Conservation (phyloP, 2,797 vertebrate genomes). For the Cyprinella venusta region DNA sequence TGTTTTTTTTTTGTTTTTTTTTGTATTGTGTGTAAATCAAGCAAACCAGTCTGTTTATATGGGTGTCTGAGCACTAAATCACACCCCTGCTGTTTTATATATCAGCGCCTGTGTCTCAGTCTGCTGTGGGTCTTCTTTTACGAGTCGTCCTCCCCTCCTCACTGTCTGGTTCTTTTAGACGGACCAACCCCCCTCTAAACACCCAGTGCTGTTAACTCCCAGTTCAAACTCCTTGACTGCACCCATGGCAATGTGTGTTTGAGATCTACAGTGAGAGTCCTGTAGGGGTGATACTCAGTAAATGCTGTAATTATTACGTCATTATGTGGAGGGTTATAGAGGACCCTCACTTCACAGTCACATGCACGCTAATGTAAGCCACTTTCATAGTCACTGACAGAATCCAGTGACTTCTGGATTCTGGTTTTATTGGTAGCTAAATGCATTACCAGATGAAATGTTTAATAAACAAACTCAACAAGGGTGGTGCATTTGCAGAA, state of each 20-base stretch:
- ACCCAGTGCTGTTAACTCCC: conserved; percentile 43
- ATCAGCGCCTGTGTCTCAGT: conserved; percentile 43
- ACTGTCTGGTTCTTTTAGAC: conserved; percentile 25
- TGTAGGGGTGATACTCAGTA: conserved; percentile 42
- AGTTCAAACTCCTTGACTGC: conserved; percentile 1
- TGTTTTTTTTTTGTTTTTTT: no score
- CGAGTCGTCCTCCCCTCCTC: conserved; percentile 34
- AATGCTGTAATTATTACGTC: conserved; percentile 37
- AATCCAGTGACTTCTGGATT: no score
- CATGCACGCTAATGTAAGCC: conserved; percentile 17
- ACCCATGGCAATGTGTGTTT: conserved; percentile 45
- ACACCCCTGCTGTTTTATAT: conserved; percentile 55
- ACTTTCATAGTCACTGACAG: background rate
- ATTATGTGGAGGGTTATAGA: conserved; percentile 23
- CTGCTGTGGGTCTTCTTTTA: conserved; percentile 39
- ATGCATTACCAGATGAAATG: background rate
- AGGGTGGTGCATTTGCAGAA: background rate
- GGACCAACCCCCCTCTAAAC: conserved; percentile 2
- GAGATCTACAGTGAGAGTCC: conserved; percentile 32
- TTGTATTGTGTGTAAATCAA: conserved; percentile 11
- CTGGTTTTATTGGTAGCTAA: background rate
- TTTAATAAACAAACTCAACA: background rate
- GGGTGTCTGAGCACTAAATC: conserved; percentile 37
- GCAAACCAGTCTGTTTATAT: conserved; percentile 14
- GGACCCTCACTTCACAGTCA: background rate